phyloP scores from a whole-genome alignment of 2,113 vertebrate species.

The Zosterops pallidus region DNA sequence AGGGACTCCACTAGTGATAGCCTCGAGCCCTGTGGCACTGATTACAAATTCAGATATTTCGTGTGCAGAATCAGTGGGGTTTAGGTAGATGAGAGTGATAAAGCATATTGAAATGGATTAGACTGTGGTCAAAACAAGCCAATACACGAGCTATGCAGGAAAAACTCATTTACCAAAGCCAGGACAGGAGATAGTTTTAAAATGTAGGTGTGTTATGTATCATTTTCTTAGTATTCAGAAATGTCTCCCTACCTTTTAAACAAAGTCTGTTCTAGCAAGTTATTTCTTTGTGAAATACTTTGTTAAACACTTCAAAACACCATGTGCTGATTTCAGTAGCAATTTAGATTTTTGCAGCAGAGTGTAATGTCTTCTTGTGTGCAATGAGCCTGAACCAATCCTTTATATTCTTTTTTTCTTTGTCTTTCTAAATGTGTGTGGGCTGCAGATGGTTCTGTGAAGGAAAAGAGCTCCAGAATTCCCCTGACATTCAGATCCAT shows the following conservation, averaged over 20 bases:
- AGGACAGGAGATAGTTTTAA: background rate
- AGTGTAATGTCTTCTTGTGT: conserved; percentile 6
- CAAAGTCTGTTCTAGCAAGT: background rate
- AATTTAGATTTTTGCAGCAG: conserved; percentile 29
- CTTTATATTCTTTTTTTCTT: background rate
- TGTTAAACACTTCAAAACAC: background rate
- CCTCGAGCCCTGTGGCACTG: background rate
- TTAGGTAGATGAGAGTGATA: background rate
- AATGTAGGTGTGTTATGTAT: background rate
- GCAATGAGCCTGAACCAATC: background rate
- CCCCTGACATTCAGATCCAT: conserved; percentile 90
- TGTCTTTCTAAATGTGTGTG: conserved; percentile 42
- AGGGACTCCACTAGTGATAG: background rate
- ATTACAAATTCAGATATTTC: background rate
- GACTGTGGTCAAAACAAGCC: background rate
- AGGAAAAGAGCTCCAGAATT: conserved; percentile 88
- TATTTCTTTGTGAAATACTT: background rate
- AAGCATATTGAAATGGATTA: background rate
- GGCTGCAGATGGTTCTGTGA: conserved; percentile 96
- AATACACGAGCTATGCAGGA: background rate
- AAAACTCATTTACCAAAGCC: background rate
- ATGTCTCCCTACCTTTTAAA: background rate
- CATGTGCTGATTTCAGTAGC: background rate
- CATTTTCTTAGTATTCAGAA: background rate
- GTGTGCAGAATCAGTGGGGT: background rate